A percentile compares a stretch with the other conserved stretches of the same genome.
These are phyloP conservation scores for Drosophila fungiperda DNA, from an alignment of 2,888 invertebrate species.

Conservation along the genomic window DNA sequence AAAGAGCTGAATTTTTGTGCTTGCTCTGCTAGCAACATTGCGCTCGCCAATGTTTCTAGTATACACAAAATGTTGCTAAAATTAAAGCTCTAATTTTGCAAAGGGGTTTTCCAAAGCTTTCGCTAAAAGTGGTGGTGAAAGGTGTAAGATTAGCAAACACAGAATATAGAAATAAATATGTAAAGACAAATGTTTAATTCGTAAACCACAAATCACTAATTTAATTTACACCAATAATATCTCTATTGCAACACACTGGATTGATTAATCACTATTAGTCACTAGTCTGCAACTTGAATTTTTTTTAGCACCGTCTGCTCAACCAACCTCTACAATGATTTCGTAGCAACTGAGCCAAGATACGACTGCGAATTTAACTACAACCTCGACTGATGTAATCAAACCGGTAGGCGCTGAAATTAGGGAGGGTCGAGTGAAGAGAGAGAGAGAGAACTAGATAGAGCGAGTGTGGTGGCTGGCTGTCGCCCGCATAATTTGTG, in stretches of 20 bases:
- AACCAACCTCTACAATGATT: conserved; percentile 66
- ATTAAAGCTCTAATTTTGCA: neutral
- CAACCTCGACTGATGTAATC: conserved; percentile 66
- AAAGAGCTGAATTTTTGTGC: neutral
- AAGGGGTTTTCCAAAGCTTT: neutral
- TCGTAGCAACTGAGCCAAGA: conserved; percentile 59
- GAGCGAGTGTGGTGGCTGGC: neutral
- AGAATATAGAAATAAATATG: neutral
- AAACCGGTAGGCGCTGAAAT: conserved; percentile 41
- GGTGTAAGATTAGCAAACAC: neutral
- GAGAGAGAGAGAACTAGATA: neutral
- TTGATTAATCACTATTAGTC: conserved; percentile 6
- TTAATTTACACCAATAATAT: neutral
- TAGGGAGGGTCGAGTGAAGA: conserved; percentile 9
- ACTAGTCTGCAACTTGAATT: conserved; percentile 1
- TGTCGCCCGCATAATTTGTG: conserved; percentile 34
- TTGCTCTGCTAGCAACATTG: conserved; percentile 30
- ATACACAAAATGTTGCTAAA: conserved; percentile 37
- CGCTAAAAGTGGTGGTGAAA: neutral
- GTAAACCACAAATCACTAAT: neutral
- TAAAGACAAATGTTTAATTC: neutral
- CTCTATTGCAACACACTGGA: conserved; percentile 19
- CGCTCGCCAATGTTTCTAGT: conserved; percentile 7
- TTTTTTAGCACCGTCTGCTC: conserved; percentile 1
- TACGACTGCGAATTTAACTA: conserved; percentile 20